These are phyloP conservation scores for Formica selysi DNA, from an alignment of 1,140 invertebrate genomes.

Conservation along the genomic window DNA sequence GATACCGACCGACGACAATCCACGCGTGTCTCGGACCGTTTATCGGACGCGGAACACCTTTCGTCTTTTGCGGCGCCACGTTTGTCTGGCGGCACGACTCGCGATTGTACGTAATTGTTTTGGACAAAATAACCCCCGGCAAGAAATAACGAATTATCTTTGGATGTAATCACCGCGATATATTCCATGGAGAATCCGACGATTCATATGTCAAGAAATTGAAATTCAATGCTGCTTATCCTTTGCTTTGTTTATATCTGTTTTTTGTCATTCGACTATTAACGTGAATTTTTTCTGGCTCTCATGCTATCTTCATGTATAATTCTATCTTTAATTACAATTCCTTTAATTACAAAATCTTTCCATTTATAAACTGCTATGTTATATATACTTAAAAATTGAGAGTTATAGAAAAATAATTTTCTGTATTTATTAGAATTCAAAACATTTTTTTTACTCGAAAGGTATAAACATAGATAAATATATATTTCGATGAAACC, in stretches of 20 bases:
- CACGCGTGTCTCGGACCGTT: constrained; percentile 70
- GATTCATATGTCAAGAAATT: constrained; percentile 4
- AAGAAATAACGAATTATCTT: constrained; percentile 56
- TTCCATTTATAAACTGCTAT: no score
- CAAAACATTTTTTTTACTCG: background rate
- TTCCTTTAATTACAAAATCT: background rate
- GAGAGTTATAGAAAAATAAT: background rate
- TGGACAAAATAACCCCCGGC: constrained; percentile 63
- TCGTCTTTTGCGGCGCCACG: constrained; percentile 64
- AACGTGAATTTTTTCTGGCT: background rate
- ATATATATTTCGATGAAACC: background rate
- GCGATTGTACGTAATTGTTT: constrained; percentile 68
- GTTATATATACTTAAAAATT: no score
- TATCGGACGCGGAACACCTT: constrained; percentile 72
- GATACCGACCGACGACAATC: constrained; percentile 63
- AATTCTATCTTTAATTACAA: background rate
- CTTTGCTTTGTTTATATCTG: background rate
- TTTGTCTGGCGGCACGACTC: constrained; percentile 17
- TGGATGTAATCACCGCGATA: background rate
- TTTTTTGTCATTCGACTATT: background rate
- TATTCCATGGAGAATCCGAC: background rate
- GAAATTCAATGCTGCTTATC: background rate
- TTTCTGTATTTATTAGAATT: background rate
- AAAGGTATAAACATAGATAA: background rate
- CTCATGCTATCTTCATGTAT: background rate